Conservation (phyloP, 2,888 invertebrate species). For the Agrochola circellaris region DNA sequence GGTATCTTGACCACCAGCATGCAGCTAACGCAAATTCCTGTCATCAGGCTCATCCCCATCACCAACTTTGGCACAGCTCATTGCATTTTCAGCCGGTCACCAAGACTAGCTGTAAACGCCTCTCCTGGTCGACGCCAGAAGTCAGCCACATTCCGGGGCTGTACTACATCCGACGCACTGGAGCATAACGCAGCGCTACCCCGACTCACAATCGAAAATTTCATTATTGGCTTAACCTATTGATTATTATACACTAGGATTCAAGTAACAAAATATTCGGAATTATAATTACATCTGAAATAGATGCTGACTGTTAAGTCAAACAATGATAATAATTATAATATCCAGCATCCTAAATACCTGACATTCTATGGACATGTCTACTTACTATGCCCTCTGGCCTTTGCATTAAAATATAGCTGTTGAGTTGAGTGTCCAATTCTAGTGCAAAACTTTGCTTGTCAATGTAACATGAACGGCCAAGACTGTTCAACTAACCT, state of each 20-base stretch:
- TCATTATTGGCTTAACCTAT: too few relatives aligned
- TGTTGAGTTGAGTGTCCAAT: neutral
- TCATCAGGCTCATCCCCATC: too few relatives aligned
- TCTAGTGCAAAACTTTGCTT: neutral
- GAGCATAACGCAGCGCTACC: too few relatives aligned
- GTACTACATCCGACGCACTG: too few relatives aligned
- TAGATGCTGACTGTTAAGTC: too few relatives aligned
- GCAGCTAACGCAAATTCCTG: too few relatives aligned
- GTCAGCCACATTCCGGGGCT: too few relatives aligned
- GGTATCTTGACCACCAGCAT: too few relatives aligned
- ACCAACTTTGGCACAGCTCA: neutral
- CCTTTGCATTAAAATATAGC: neutral
- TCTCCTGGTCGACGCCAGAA: neutral
- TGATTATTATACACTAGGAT: too few relatives aligned
- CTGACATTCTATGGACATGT: neutral
- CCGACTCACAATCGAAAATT: too few relatives aligned
- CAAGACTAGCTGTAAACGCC: neutral
- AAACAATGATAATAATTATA: too few relatives aligned
- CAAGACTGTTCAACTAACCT: conserved; percentile 66
- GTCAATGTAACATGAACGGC: neutral
- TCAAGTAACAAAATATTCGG: neutral
- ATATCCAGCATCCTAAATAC: neutral
- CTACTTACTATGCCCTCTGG: too few relatives aligned
- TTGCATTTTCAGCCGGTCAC: neutral
- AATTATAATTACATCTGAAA: neutral